Evolutionary conservation across 2,888 invertebrate species (phyloP), one percentile per base, ranked within the genome.

Genomic region (Acleris holmiana): DNA sequence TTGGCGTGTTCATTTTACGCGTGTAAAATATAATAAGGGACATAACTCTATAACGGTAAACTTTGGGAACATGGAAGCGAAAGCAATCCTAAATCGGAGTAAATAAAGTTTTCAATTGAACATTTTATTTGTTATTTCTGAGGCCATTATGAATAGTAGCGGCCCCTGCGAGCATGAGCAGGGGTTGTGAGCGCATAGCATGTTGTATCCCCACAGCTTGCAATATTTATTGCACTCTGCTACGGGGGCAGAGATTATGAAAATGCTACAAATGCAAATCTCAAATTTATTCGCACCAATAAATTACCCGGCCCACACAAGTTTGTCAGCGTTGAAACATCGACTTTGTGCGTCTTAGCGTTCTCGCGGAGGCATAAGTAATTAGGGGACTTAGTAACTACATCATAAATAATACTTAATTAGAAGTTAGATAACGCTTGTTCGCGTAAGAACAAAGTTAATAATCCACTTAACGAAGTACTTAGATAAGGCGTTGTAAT

Each of bases 1-100:
- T 78, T 79, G 68, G 76, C 80, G 75, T 82, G 84, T 82, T 87
- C 84, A 87, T 87, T 89, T 88, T 88, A 85, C 85, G 88, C 86
- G 85, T 83, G 83, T 86, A 87, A 88, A 89, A 89, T 87, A 84
- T 89, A 88, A 89, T 89, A 89, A 89, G 87, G 82, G 82, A 83
- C 81, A 88, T 89, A 89, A 89, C 90, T 91, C 84, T 82, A 80
- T 78, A 79, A 83, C 76, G 76, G 71, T 74, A 74, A 75, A 75
- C 71, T 68, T 71, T 68, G 60, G 25, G 44, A 58, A 66, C 69
- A 74, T 60, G 66, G 73, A 69, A 73, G 15, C 58, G 57, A 72
- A 68, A 67, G 23, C 60, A 61, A 58, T 72, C 75, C 67, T 66
- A 77, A 73, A 63, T 29, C 10, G 10, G 40, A 21, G 2, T 17